A percentile compares a stretch with the other conserved stretches of the same genome.
Conservation (phyloP, 2,797 vertebrate genomes). For the Mormyrus proboscirostris region DNA sequence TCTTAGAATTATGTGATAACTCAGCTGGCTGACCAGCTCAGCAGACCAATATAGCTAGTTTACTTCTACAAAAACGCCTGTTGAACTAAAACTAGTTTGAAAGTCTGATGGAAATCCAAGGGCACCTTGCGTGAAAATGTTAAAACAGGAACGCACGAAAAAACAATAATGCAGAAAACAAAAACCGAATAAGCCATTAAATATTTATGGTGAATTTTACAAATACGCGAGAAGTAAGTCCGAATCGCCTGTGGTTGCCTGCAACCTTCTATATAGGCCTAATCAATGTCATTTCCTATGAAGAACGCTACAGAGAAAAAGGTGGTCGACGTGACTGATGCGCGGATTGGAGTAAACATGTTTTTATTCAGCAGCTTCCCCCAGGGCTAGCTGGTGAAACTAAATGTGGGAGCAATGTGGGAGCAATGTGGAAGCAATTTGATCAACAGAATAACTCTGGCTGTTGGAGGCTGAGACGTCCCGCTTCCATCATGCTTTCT, state of each 20-base stretch:
- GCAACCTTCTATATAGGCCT: not conserved
- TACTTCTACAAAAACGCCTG: not conserved
- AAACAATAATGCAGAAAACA: not conserved
- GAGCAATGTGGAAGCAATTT: conserved; percentile 59
- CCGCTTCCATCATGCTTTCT: conserved; percentile 30
- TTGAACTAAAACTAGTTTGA: not conserved
- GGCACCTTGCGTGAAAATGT: not conserved
- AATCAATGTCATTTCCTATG: not conserved
- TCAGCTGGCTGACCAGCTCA: not conserved
- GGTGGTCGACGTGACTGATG: not conserved
- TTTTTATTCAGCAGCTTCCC: conserved; percentile 35
- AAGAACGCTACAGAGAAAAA: not conserved
- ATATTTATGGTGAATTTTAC: not conserved
- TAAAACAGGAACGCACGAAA: not conserved
- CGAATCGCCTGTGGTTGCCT: not conserved
- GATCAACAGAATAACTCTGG: conserved; percentile 38
- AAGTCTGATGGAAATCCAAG: not conserved
- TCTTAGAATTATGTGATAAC: not conserved
- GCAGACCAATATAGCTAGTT: not conserved
- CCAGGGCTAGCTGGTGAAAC: conserved; percentile 38
- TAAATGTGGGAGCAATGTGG: conserved; percentile 57
- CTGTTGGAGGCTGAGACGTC: conserved; percentile 46
- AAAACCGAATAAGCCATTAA: not conserved
- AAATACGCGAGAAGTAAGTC: not conserved
- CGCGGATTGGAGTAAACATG: not conserved